Percentiles rank a stretch among this genome's conserved stretches.
phyloP scores from a whole-genome alignment of 2,888 invertebrate genomes.

The Morpho achilles region DNA sequence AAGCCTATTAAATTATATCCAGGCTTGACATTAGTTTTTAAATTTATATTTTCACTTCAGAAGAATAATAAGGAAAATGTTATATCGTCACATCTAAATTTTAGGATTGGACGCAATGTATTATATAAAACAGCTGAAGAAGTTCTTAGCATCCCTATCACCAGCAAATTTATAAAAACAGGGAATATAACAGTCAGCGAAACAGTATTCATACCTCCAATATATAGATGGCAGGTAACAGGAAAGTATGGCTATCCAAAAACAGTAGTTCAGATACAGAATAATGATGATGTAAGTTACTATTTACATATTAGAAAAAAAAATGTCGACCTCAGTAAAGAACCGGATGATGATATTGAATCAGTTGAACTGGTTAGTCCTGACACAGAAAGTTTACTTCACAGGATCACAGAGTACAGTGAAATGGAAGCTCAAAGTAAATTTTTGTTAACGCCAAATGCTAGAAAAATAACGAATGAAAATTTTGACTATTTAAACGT shows the following conservation, averaged over 20 bases:
- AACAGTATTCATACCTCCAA: slow-evolving; percentile 44
- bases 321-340: slow-evolving; percentile 33
- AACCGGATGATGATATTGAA: slow-evolving; percentile 25
- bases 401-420: slow-evolving; percentile 33
- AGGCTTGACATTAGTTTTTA: slow-evolving; percentile 46
- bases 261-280: slow-evolving; percentile 37
- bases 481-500: slow-evolving; percentile 6
- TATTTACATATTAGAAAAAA: slow-evolving; percentile 47
- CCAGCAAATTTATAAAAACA: slow-evolving; percentile 33
- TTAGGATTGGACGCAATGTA: slow-evolving; percentile 45
- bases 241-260: slow-evolving; percentile 40
- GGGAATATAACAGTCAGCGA: slow-evolving; percentile 39
- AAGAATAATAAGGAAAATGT: slow-evolving; percentile 31
- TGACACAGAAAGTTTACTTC: slow-evolving; percentile 38
- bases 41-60: slow-evolving; percentile 45
- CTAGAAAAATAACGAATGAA: slow-evolving; percentile 14
- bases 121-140: slow-evolving; percentile 33
- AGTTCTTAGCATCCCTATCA: slow-evolving; percentile 48
- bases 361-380: slow-evolving; percentile 37
- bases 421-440: slow-evolving; percentile 33
- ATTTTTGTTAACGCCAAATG: slow-evolving; percentile 20
- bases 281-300: slow-evolving; percentile 41
- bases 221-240: slow-evolving; percentile 56
- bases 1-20: slow-evolving; percentile 48
- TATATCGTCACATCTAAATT: slow-evolving; percentile 42